Percentiles rank a stretch among this genome's conserved stretches.
Evolutionary conservation across 2,113 vertebrate species (phyloP).

Genomic region (Arenaria interpres): DNA sequence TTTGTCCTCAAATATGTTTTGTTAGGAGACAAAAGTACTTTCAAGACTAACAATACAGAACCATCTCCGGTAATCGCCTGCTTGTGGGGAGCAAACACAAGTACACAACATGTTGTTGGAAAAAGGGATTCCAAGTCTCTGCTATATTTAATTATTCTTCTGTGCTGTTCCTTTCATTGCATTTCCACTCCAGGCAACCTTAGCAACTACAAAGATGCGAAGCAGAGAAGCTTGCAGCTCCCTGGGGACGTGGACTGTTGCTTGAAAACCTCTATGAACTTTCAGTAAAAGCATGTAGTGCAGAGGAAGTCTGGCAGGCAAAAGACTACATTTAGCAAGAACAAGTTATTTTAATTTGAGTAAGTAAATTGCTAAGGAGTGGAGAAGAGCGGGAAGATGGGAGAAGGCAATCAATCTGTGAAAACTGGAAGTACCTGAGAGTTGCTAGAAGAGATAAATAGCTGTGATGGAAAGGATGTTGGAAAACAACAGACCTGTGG

Average conservation of each 20-base stretch:
- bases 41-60: not conserved
- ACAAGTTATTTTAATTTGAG: slow-evolving; percentile 7
- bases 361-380: not conserved
- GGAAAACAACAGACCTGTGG: not conserved
- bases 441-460: not conserved
- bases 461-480: not conserved
- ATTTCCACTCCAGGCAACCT: not conserved
- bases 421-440: not conserved
- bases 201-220: not conserved
- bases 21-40: not conserved
- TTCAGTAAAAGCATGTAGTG: not conserved
- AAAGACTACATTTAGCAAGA: slow-evolving; percentile 1
- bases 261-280: not conserved
- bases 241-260: not conserved
- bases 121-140: not conserved
- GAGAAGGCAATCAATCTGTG: not conserved
- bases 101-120: not conserved
- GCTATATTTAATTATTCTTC: not conserved
- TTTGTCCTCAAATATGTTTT: not conserved
- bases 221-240: not conserved
- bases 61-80: not conserved
- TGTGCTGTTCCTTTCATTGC: not conserved
- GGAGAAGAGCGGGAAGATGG: not conserved
- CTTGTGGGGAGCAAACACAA: not conserved
- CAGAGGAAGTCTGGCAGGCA: not conserved